Percentiles rank a stretch among this genome's conserved stretches.
Evolutionary conservation across 2,113 vertebrate genomes (phyloP).

Genomic region (Apeltes quadracus): DNA sequence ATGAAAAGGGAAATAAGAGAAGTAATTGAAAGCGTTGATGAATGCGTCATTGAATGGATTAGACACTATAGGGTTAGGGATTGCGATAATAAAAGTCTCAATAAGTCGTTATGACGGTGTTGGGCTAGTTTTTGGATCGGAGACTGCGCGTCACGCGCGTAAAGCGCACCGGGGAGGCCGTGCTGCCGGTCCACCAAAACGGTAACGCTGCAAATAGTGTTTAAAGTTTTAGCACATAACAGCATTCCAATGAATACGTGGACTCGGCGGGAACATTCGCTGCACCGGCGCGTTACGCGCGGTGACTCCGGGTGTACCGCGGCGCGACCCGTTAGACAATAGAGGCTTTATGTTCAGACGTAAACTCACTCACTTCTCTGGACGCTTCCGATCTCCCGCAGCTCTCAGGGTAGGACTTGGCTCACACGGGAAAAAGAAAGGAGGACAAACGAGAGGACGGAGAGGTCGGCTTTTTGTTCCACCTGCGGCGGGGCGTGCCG

Average conservation of each 20-base stretch:
- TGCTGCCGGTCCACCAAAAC: constrained; percentile 25
- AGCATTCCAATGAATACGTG: not conserved
- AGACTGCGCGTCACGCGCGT: not conserved
- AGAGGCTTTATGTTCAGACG: constrained; percentile 36
- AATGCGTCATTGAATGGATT: too few species aligned
- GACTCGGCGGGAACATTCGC: too few species aligned
- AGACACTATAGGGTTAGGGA: not conserved
- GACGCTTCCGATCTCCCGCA: constrained; percentile 13
- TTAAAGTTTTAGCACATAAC: not conserved
- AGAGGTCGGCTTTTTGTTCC: constrained; percentile 69
- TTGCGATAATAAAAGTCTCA: not conserved
- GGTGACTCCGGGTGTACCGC: not conserved
- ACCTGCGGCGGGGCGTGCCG: constrained; percentile 67
- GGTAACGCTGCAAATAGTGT: not conserved
- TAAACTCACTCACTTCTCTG: constrained; percentile 50
- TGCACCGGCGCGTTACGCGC: not conserved
- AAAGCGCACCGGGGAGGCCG: constrained; percentile 53
- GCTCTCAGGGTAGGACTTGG: constrained; percentile 2
- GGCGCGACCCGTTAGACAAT: constrained; percentile 28
- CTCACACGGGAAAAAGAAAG: not conserved
- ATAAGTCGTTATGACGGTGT: not conserved
- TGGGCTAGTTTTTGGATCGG: constrained; percentile 5
- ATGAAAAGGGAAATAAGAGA: not conserved
- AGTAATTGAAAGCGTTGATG: not conserved
- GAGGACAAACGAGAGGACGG: constrained; percentile 8